Evolutionary conservation across 1,140 invertebrate species (phyloP).

Genomic region (Bombus balteatus): DNA sequence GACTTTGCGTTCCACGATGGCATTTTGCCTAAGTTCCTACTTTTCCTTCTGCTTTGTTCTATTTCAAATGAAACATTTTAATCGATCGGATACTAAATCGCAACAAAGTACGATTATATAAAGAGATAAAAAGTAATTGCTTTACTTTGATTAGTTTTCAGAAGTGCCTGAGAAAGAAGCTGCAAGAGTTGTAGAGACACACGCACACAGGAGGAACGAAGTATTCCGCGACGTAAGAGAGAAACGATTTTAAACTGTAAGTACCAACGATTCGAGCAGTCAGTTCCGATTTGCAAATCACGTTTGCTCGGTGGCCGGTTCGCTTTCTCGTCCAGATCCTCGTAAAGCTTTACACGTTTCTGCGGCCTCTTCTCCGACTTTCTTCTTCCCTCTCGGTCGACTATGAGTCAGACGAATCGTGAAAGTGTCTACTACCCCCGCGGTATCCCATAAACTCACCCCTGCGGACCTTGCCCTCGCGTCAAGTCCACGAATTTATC

Average conservation of each 20-base stretch:
- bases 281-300: conserved; percentile 70
- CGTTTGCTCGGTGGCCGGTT: conserved; percentile 40
- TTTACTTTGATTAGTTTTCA: conserved; percentile 51
- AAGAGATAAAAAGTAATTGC: not conserved
- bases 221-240: conserved; percentile 23
- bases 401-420: conserved; percentile 73
- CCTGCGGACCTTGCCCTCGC: conserved; percentile 29
- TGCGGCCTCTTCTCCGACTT: conserved; percentile 1
- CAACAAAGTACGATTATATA: too few relatives aligned
- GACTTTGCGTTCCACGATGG: too few relatives aligned
- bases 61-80: not conserved
- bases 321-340: conserved; percentile 52
- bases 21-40: too few relatives aligned
- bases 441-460: conserved; percentile 53
- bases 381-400: conserved; percentile 34
- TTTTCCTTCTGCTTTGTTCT: not conserved
- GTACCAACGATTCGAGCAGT: conserved; percentile 59
- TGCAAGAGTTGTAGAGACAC: not conserved
- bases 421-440: conserved; percentile 45
- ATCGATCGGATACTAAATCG: not conserved
- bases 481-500: conserved; percentile 69
- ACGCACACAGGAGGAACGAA: conserved; percentile 11
- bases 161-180: conserved; percentile 44
- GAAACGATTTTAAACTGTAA: conserved; percentile 63
- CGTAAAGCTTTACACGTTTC: conserved; percentile 67